phyloP scores from a whole-genome alignment of 1,140 invertebrate species.

The Telenomus remus region DNA sequence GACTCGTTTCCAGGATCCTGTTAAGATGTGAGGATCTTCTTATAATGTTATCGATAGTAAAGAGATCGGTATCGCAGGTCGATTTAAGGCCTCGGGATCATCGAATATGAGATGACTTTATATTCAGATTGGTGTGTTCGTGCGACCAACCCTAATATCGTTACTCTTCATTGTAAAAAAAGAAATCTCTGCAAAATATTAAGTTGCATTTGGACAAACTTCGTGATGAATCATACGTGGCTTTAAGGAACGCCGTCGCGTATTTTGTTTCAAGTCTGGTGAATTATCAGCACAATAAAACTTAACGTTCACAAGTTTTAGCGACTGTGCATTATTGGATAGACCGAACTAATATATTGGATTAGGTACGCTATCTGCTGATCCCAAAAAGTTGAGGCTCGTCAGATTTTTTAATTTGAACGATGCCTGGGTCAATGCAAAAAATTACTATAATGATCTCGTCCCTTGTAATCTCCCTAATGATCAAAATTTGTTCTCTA shows the following conservation, averaged over 20 bases:
- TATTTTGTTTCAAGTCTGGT: slow-evolving; percentile 54
- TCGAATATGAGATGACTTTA: slow-evolving; percentile 65
- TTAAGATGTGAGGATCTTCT: slow-evolving; percentile 58
- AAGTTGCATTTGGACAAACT: slow-evolving; percentile 61
- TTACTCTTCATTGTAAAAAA: slow-evolving; percentile 56
- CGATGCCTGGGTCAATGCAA: slow-evolving; percentile 19
- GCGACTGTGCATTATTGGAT: slow-evolving; percentile 54
- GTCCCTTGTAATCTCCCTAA: slow-evolving; percentile 39
- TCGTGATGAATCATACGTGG: slow-evolving; percentile 58
- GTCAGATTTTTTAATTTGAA: slow-evolving; percentile 52
- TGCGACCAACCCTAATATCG: slow-evolving; percentile 60
- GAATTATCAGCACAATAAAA: slow-evolving; percentile 58
- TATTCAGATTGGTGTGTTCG: slow-evolving; percentile 56
- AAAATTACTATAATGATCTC: slow-evolving; percentile 48
- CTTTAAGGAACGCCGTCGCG: slow-evolving; percentile 25
- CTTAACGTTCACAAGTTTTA: slow-evolving; percentile 43
- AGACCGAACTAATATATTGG: slow-evolving; percentile 57
- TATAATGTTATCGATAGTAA: slow-evolving; percentile 68
- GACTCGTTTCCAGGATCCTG: slow-evolving; percentile 66
- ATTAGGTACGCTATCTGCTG: slow-evolving; percentile 56
- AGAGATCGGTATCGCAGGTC: slow-evolving; percentile 66
- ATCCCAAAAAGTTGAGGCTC: slow-evolving; percentile 37
- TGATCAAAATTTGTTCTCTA: slow-evolving; percentile 28
- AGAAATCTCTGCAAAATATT: slow-evolving; percentile 63
- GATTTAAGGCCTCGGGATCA: slow-evolving; percentile 61